Percentiles rank a stretch among this genome's conserved stretches.
Conservation (phyloP, 2,888 invertebrate species). For the Catonia carolina region DNA sequence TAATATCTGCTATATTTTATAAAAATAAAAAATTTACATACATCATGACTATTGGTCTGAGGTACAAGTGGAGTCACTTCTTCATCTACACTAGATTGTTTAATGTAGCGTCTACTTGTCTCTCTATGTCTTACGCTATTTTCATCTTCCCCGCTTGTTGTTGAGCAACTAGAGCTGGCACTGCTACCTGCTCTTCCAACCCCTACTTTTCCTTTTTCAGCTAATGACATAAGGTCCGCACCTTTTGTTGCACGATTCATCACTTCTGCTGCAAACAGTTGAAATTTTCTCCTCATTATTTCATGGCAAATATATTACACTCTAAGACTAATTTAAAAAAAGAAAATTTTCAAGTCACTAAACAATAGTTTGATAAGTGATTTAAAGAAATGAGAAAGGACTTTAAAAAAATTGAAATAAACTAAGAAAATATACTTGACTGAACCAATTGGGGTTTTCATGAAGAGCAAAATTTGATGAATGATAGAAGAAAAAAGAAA, state of each 20-base stretch:
- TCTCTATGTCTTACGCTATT: slow-evolving; percentile 43
- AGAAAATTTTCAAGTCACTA: neutral
- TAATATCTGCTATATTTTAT: too few species aligned
- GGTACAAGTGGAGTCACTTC: slow-evolving; percentile 20
- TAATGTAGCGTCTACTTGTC: slow-evolving; percentile 49
- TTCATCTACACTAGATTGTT: slow-evolving; percentile 20
- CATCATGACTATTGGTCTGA: slow-evolving; percentile 54
- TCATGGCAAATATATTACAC: neutral
- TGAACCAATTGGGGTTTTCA: too few species aligned
- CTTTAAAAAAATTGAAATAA: too few species aligned
- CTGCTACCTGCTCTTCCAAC: slow-evolving; percentile 40
- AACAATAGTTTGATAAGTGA: too few species aligned
- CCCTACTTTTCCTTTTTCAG: slow-evolving; percentile 48
- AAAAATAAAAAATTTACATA: slow-evolving; percentile 47
- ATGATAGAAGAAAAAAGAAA: too few species aligned
- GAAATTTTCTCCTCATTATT: neutral
- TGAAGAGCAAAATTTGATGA: too few species aligned
- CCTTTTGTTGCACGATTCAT: slow-evolving; percentile 14
- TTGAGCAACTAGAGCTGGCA: slow-evolving; percentile 45
- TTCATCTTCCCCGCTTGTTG: slow-evolving; percentile 49
- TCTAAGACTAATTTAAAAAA: neutral
- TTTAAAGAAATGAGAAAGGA: too few species aligned
- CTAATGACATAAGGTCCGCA: slow-evolving; percentile 46
- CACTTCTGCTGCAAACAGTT: slow-evolving; percentile 11
- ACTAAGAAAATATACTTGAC: too few species aligned